Evolutionary conservation across 2,797 vertebrate species (phyloP).

Genomic region (Manis crassicaudata): DNA sequence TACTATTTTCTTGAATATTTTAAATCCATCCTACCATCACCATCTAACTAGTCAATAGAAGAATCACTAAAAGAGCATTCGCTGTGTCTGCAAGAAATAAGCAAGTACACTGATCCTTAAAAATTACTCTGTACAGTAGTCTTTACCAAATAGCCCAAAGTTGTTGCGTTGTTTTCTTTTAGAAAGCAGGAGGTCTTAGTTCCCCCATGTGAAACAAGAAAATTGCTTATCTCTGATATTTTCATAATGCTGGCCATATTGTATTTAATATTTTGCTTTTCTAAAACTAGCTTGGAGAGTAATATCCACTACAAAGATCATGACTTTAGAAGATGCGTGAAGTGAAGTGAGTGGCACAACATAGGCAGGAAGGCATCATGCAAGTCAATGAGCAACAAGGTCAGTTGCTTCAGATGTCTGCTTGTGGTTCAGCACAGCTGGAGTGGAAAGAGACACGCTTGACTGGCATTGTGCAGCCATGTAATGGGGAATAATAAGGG

Average conservation of each 20-base stretch:
- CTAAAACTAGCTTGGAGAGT: constrained; percentile 68
- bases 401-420: constrained; percentile 83
- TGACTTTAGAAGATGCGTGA: constrained; percentile 76
- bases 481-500: constrained; percentile 81
- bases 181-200: neutral
- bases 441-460: constrained; percentile 78
- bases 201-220: constrained; percentile 19
- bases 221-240: constrained; percentile 60
- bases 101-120: neutral
- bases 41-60: neutral
- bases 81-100: neutral
- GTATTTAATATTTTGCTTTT: constrained; percentile 70
- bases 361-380: constrained; percentile 81
- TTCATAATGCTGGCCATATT: constrained; percentile 34
- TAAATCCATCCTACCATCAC: neutral
- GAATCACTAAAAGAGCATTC: neutral
- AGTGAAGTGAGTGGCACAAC: constrained; percentile 81
- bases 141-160: neutral
- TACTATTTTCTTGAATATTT: neutral
- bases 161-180: neutral
- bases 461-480: constrained; percentile 74
- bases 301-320: constrained; percentile 77
- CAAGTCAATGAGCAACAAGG: constrained; percentile 83
- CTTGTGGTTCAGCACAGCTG: constrained; percentile 84
- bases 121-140: neutral